Evolutionary conservation across 1,140 invertebrate species (phyloP), one percentile per base, ranked within the genome.

Genomic region (Danaus plexippus): DNA sequence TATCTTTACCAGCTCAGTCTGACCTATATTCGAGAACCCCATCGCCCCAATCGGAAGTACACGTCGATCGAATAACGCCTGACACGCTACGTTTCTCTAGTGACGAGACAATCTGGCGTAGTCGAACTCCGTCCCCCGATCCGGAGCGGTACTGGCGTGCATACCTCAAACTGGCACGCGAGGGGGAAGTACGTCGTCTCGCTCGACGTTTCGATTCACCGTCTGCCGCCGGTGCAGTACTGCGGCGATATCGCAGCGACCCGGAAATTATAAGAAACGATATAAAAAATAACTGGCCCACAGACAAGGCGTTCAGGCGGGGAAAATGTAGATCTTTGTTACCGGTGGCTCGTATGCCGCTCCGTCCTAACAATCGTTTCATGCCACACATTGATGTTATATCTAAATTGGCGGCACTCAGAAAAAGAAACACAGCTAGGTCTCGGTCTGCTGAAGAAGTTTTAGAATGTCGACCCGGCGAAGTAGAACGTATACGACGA

Each of bases 341-440:
- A 9, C 91, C 92, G 0, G 90, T 92, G 41, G 88, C 89, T 0
- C 87, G 90, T n/a, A 76, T 90, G 11, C 91, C 91, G 18, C 78
- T 93, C 22, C 85, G 89, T n/a, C 84, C 89, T 1, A 91, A 91
- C 44, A 91, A 95, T 69, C 88, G 94, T 5, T 91, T 91, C 47
- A 95, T 96, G 93, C 94, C 94, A 0, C 94, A 94, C 69, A 95
- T 96, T 42, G 95, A 96, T 71, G 91, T 96, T 1, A 96, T 96
- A 62, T 95, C 94, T 69, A 95, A 95, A 81, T 91, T 93, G 15
- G 94, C 93, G 0, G 89, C 90, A 5, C 76, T 96, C 43, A 91
- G 92, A 45, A 88, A 88, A 11, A 85, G 88, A 8, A 68, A 73
- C 47, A 65, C 74, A 13, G 80, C 81, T 12, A 71, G 81, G 59